Evolutionary conservation across 35 echinoderm and acorn worm species (phyloP), one percentile per base, ranked within the genome.

Genomic region (Ophiothrix spiculata): DNA sequence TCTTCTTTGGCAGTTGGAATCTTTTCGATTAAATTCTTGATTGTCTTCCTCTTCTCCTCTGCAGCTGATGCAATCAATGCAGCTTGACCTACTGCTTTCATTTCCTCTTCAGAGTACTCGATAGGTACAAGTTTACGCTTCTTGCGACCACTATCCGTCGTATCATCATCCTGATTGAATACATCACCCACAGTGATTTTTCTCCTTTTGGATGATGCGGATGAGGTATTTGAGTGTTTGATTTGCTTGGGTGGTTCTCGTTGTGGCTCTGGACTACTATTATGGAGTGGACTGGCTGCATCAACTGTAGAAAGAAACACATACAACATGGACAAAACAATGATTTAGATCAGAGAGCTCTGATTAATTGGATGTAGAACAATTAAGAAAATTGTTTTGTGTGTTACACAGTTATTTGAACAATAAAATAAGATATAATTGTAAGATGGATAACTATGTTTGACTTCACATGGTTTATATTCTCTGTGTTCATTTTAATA

Each of bases 71-170:
- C 80, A 1, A 94, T 77, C 33, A 29, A 35, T 83, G 85, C 75
- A 16, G 92, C 77, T 40, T 85, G 85, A 38, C 80, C 84, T 28
- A 98, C 95, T 1, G 95, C 95, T 79, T 91, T 91, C 86, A 91
- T 98, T 82, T 98, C 95, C 36, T 98, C 95, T 78, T 98, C 91
- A 23, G 95, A 94, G 89, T 98, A 98, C 32, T 98, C 95, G 19
- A 98, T 93, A 33, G 95, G 95, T 31, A 98, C 86, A 39, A 98
- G 83, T 74, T 94, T 98, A 15, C 95, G 86, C 78, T 78, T 93
- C 84, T 98, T 98, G 34, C 85, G 82, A 37, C 49, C 92, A 0
- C 33, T 4, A 75, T 98, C 95, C 0, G 80, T 74, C 3, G 86
- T 40, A 33, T 91, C 88, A n/a, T 98, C 91, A 63, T 98, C 91